Percentiles rank a stretch among this genome's conserved stretches.
These are phyloP conservation scores for Tridacna gigas DNA, from an alignment of 2,888 invertebrate species.

Conservation along the genomic window DNA sequence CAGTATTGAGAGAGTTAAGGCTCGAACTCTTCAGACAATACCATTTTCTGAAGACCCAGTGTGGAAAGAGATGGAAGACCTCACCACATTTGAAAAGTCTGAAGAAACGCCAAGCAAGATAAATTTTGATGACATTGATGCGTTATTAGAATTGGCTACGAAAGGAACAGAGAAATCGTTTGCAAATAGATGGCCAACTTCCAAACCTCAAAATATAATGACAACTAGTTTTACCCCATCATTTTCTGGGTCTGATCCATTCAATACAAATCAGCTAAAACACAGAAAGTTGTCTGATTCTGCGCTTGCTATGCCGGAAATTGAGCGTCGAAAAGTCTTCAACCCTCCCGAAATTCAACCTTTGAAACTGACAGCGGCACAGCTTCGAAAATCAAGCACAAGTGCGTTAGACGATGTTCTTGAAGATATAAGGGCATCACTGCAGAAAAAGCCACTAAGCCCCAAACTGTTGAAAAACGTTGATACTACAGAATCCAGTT, in stretches of 20 bases:
- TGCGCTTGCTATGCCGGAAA: constrained; percentile 29
- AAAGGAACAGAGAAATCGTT: constrained; percentile 34
- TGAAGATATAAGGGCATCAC: constrained; percentile 76
- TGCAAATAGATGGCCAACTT: constrained; percentile 10
- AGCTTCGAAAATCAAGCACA: constrained; percentile 67
- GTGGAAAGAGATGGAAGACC: constrained; percentile 80
- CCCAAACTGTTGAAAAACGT: constrained; percentile 64
- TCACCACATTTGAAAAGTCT: constrained; percentile 75
- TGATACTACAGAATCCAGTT: constrained; percentile 66
- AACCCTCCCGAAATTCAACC: constrained; percentile 77
- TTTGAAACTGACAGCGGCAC: constrained; percentile 67
- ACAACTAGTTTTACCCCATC: constrained; percentile 34
- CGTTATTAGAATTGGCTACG: constrained; percentile 56
- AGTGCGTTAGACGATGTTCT: constrained; percentile 80
- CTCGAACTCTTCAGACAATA: constrained; percentile 80
- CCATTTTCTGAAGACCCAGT: constrained; percentile 81
- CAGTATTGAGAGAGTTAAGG: constrained; percentile 79
- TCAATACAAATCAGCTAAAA: constrained; percentile 3
- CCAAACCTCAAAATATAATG: constrained; percentile 39
- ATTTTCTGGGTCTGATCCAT: constrained; percentile 37
- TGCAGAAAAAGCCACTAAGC: constrained; percentile 74
- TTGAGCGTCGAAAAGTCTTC: constrained; percentile 61
- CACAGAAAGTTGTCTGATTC: constrained; percentile 43
- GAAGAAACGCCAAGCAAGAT: constrained; percentile 37
- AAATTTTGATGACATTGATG: constrained; percentile 64